phyloP scores from a whole-genome alignment of 2,888 invertebrate species.

The Platycnemis pennipes region DNA sequence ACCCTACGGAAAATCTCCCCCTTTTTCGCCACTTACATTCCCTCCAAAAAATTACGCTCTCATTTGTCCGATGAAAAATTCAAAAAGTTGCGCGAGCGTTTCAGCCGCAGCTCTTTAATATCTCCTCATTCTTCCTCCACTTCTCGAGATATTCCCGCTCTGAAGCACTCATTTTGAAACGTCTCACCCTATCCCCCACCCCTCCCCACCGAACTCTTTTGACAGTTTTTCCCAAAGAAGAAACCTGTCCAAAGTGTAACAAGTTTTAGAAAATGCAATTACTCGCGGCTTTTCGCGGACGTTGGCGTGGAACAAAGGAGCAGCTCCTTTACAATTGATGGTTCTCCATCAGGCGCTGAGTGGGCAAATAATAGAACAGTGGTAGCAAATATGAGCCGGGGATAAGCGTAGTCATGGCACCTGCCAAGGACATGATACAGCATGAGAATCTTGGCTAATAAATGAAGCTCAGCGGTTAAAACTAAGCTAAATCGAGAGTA shows the following conservation, averaged over 20 bases:
- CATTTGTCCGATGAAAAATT: constrained; percentile 15
- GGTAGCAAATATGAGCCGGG: background rate
- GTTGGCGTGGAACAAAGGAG: background rate
- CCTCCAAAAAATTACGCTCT: too few species aligned
- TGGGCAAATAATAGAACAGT: background rate
- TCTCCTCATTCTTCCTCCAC: background rate
- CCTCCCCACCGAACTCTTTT: background rate
- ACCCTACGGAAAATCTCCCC: background rate
- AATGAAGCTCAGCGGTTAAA: background rate
- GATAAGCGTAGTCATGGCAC: background rate
- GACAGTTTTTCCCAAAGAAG: background rate
- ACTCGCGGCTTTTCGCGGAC: background rate
- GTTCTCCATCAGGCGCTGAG: background rate
- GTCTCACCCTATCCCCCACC: too few species aligned
- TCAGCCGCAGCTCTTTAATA: background rate
- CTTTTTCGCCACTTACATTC: background rate
- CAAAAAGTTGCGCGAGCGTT: background rate
- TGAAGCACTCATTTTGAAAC: background rate
- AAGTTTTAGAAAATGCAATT: background rate
- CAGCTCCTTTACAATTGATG: background rate
- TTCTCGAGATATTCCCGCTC: background rate
- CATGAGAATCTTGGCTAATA: background rate
- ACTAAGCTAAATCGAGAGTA: background rate
- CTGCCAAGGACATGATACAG: background rate
- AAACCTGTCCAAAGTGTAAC: background rate